phyloP scores from a whole-genome alignment of 2,797 vertebrate genomes.

The Sitta carolinensis region DNA sequence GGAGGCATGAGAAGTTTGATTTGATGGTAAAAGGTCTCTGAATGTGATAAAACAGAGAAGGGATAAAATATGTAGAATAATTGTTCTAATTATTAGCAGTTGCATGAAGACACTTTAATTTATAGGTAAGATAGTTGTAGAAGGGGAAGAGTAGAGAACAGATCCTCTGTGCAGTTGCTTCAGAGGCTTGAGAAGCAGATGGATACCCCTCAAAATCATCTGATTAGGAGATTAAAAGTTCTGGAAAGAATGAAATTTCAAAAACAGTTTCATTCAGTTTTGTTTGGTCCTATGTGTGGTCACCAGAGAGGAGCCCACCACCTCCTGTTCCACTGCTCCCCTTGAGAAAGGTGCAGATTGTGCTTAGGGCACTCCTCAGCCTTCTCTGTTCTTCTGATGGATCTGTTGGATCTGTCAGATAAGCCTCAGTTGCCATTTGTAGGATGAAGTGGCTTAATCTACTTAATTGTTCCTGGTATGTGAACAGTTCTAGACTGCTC shows the following conservation, averaged over 20 bases:
- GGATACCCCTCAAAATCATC: not conserved
- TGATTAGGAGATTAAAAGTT: not conserved
- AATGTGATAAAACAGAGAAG: not conserved
- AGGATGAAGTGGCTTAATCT: not conserved
- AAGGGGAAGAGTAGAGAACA: not conserved
- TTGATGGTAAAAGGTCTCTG: not conserved
- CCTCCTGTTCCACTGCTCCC: not conserved
- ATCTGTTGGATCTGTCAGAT: not conserved
- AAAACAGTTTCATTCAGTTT: not conserved
- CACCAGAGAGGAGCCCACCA: not conserved
- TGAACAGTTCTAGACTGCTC: not conserved
- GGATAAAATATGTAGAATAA: not conserved
- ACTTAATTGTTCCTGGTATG: not conserved
- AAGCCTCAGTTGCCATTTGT: not conserved
- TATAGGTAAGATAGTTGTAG: not conserved
- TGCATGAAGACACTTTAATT: not conserved
- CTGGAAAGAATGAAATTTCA: not conserved
- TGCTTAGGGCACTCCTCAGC: not conserved
- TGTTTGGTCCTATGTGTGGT: accelerated
- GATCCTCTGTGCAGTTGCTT: not conserved
- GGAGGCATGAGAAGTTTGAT: not conserved
- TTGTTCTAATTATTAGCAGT: not conserved
- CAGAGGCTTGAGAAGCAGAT: not conserved
- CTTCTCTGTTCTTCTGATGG: not conserved
- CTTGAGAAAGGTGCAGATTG: not conserved